phyloP scores from a whole-genome alignment of 1,140 invertebrate species.

The Drosophila simulans region DNA sequence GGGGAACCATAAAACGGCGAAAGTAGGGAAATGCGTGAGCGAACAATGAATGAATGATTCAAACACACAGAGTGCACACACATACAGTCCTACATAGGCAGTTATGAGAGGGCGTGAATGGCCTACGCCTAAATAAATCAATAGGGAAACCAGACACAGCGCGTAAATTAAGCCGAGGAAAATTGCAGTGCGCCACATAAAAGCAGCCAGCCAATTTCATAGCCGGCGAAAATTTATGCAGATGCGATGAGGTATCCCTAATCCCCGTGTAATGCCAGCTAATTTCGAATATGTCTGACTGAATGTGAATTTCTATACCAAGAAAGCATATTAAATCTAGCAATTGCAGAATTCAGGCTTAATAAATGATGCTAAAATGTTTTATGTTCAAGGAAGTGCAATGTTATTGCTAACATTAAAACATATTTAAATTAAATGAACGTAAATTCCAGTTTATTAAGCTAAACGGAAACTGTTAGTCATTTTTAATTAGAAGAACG shows the following conservation, averaged over 20 bases:
- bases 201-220: constrained; percentile 20
- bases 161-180: constrained; percentile 34
- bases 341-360: constrained; percentile 16
- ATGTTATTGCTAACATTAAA: not conserved
- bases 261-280: constrained; percentile 34
- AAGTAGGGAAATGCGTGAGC: constrained; percentile 39
- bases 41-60: constrained; percentile 50
- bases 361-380: not conserved
- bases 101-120: constrained; percentile 47
- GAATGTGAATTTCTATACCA: constrained; percentile 1
- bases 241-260: constrained; percentile 48
- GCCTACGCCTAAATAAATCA: constrained; percentile 53
- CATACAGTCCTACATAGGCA: constrained; percentile 6
- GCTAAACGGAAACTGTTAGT: not conserved
- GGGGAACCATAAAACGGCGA: constrained; percentile 28
- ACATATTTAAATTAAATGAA: not conserved
- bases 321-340: constrained; percentile 19
- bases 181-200: constrained; percentile 38
- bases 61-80: constrained; percentile 16
- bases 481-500: too few species aligned
- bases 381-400: not conserved
- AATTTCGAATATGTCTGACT: constrained; percentile 25
- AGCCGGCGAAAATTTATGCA: constrained; percentile 39
- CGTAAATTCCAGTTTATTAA: too few species aligned
- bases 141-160: constrained; percentile 19